Evolutionary conservation across 2,797 vertebrate genomes (phyloP).

Genomic region (Novumbra hubbsi): DNA sequence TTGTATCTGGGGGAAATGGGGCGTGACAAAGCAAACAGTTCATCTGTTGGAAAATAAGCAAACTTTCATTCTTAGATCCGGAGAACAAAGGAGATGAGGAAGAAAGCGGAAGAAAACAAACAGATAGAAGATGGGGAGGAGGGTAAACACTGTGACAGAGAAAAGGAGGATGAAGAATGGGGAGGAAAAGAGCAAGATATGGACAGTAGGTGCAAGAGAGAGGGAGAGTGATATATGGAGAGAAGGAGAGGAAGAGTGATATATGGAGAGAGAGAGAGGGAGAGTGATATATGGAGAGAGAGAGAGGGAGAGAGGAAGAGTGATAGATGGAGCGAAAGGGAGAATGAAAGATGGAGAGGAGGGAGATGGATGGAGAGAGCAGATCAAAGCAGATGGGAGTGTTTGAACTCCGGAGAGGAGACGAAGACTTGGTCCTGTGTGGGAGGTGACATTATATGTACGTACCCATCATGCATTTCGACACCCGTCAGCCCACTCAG

Average conservation of each 20-base stretch:
- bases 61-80: slow-evolving; percentile 1
- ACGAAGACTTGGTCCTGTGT: slow-evolving; percentile 46
- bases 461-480: slow-evolving; percentile 71
- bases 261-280: slow-evolving; percentile 5
- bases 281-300: slow-evolving; percentile 10
- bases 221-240: slow-evolving; percentile 3
- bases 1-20: neutral
- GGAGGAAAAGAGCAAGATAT: neutral
- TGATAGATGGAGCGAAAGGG: neutral
- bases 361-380: slow-evolving; percentile 11
- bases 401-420: slow-evolving; percentile 17
- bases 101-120: neutral
- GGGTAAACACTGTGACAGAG: neutral
- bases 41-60: slow-evolving; percentile 8
- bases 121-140: neutral
- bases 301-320: neutral
- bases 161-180: neutral
- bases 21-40: slow-evolving; percentile 2
- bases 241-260: neutral
- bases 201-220: neutral
- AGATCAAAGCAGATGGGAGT: slow-evolving; percentile 5
- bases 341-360: neutral
- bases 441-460: slow-evolving; percentile 61
- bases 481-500: slow-evolving; percentile 64
- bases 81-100: slow-evolving; percentile 4